A percentile compares a stretch with the other conserved stretches of the same genome.
These are phyloP conservation scores for Dolichomitus sp. DNA, from an alignment of 2,888 invertebrate species.

Conservation along the genomic window DNA sequence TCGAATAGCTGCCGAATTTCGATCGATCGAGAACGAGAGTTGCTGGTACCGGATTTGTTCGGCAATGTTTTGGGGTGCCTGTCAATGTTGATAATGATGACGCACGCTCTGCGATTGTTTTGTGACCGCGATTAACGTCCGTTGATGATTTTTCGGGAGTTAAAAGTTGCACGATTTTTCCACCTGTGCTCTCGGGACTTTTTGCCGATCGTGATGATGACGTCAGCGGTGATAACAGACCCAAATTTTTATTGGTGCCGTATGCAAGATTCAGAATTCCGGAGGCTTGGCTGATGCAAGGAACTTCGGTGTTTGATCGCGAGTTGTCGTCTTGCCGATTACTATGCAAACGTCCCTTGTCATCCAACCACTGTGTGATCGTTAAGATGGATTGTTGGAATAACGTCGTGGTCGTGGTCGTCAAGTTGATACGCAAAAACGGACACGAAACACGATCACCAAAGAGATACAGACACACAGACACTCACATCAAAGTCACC, in stretches of 20 bases:
- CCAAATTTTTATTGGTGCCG: slow-evolving; percentile 75
- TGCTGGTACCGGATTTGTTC: slow-evolving; percentile 59
- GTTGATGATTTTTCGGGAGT: slow-evolving; percentile 6
- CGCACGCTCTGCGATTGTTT: slow-evolving; percentile 39
- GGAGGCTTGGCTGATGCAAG: slow-evolving; percentile 64
- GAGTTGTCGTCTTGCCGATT: slow-evolving; percentile 81
- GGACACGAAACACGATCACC: slow-evolving; percentile 75
- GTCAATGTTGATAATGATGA: slow-evolving; percentile 41
- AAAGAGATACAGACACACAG: slow-evolving; percentile 69
- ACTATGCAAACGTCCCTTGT: slow-evolving; percentile 89
- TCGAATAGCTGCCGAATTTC: slow-evolving; percentile 51
- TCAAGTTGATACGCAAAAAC: slow-evolving; percentile 66
- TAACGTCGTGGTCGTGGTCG: slow-evolving; percentile 44
- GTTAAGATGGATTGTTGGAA: slow-evolving; percentile 66
- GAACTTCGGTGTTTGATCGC: slow-evolving; percentile 87
- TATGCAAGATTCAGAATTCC: slow-evolving; percentile 76
- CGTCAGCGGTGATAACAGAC: slow-evolving; percentile 71
- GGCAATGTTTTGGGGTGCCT: slow-evolving; percentile 41
- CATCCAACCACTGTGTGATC: slow-evolving; percentile 91
- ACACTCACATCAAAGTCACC: slow-evolving; percentile 69
- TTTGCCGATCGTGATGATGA: slow-evolving; percentile 70
- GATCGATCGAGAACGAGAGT: slow-evolving; percentile 63
- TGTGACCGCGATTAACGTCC: slow-evolving; percentile 22
- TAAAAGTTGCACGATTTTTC: slow-evolving; percentile 5
- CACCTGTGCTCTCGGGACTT: slow-evolving; percentile 68